Evolutionary conservation across 2,113 vertebrate species (phyloP).

Genomic region (Polyodon spathula): DNA sequence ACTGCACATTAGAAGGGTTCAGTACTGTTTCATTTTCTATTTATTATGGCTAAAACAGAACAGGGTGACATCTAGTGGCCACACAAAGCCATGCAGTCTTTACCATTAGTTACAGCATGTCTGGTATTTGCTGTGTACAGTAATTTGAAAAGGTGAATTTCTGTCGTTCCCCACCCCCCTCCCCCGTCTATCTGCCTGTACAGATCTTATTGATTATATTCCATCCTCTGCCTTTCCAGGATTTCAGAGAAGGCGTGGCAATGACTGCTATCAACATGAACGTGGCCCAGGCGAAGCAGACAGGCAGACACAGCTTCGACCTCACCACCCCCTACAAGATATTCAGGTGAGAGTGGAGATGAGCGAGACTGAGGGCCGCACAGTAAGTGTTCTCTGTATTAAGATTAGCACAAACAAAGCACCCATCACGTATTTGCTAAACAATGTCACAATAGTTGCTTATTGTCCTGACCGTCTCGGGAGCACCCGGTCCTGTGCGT

Average conservation of each 20-base stretch:
- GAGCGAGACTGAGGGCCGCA: not conserved
- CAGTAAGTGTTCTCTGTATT: not conserved
- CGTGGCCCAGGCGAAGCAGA: conserved; percentile 40
- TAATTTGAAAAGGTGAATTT: too few species aligned
- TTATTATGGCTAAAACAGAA: too few species aligned
- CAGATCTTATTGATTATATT: not conserved
- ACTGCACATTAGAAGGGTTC: too few species aligned
- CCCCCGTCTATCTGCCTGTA: not conserved
- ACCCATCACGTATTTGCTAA: not conserved
- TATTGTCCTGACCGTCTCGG: too few species aligned
- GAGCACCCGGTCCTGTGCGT: not conserved
- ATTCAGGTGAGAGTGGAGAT: conserved; percentile 42
- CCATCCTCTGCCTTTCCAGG: conserved; percentile 9
- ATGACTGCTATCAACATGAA: conserved; percentile 49
- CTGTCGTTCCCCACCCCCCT: too few species aligned
- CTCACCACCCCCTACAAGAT: conserved; percentile 56
- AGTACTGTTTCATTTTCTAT: too few species aligned
- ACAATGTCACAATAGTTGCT: too few species aligned
- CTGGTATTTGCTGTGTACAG: too few species aligned
- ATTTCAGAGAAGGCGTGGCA: conserved; percentile 50
- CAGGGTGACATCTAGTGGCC: too few species aligned
- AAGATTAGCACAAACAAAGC: not conserved
- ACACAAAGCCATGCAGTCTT: too few species aligned
- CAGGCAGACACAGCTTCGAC: conserved; percentile 44
- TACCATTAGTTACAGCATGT: too few species aligned